These are phyloP conservation scores for Thelaira solivaga DNA, from an alignment of 2,888 invertebrate genomes.

Conservation along the genomic window DNA sequence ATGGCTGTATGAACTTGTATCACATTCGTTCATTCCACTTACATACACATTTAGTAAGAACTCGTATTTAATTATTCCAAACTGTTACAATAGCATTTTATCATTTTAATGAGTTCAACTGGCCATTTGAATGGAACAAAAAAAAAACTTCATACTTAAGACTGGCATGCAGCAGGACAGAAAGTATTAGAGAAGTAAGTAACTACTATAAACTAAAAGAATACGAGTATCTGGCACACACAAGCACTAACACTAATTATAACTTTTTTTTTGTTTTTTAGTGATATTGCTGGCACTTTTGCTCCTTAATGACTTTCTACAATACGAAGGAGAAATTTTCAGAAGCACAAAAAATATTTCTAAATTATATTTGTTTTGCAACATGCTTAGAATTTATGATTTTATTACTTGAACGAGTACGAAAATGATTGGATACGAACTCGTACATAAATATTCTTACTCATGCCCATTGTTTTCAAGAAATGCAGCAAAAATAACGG, in stretches of 20 bases:
- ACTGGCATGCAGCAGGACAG: background rate
- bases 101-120: conserved; percentile 72
- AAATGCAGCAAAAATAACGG: conserved; percentile 34
- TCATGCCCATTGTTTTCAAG: background rate
- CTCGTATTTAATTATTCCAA: conserved; percentile 71
- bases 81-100: conserved; percentile 74
- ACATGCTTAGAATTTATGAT: conserved; percentile 64
- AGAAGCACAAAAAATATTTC: conserved; percentile 32
- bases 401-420: conserved; percentile 38
- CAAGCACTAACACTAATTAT: conserved; percentile 54
- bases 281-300: conserved; percentile 33
- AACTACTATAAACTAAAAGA: no score
- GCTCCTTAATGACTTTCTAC: conserved; percentile 58
- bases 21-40: background rate
- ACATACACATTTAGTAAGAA: background rate
- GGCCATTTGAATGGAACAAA: conserved; percentile 55
- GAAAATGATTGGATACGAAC: background rate
- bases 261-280: conserved; percentile 49
- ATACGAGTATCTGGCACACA: background rate
- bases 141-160: conserved; percentile 4
- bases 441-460: no score
- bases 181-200: no score
- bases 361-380: conserved; percentile 50
- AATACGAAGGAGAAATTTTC: conserved; percentile 44
- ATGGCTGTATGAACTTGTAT: no score